Percentiles rank a stretch among this genome's conserved stretches.
Evolutionary conservation across 1,140 invertebrate species (phyloP).

Genomic region (Campoletis sonorensis): DNA sequence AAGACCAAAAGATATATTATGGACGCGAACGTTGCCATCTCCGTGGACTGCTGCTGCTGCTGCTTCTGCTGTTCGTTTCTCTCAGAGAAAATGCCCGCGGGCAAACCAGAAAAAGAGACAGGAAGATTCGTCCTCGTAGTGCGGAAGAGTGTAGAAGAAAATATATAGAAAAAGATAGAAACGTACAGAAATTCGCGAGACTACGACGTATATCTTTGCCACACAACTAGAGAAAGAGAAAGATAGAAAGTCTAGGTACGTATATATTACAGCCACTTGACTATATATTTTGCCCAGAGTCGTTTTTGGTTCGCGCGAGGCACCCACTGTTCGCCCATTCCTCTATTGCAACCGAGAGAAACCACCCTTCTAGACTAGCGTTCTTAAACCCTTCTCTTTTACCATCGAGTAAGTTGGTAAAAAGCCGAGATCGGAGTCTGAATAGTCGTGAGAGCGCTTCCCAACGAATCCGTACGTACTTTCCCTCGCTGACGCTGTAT

Average conservation of each 20-base stretch:
- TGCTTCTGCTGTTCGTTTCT: slow-evolving; percentile 29
- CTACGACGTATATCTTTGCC: not conserved
- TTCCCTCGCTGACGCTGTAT: not conserved
- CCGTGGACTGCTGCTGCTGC: slow-evolving; percentile 42
- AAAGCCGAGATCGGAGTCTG: slow-evolving; percentile 70
- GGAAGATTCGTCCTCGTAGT: slow-evolving; percentile 18
- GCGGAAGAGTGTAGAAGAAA: not conserved
- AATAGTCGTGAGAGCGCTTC: slow-evolving; percentile 67
- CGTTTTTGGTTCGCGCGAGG: slow-evolving; percentile 35
- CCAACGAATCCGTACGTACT: not conserved
- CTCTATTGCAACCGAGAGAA: slow-evolving; percentile 24
- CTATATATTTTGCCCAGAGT: slow-evolving; percentile 35
- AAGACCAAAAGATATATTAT: slow-evolving; percentile 76
- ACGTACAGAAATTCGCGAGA: slow-evolving; percentile 39
- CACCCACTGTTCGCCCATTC: slow-evolving; percentile 31
- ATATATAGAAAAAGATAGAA: slow-evolving; percentile 6
- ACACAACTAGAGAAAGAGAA: slow-evolving; percentile 6
- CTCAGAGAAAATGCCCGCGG: slow-evolving; percentile 34
- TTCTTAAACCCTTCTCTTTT: slow-evolving; percentile 3
- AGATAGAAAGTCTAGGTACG: slow-evolving; percentile 17
- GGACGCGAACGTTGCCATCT: slow-evolving; percentile 64
- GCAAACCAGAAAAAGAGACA: not conserved
- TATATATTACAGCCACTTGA: not conserved
- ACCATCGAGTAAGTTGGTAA: slow-evolving; percentile 48
- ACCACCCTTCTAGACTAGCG: slow-evolving; percentile 23